Percentiles rank a stretch among this genome's conserved stretches.
Conservation (phyloP, 2,797 vertebrate species). For the Rousettus madagascariensis region DNA sequence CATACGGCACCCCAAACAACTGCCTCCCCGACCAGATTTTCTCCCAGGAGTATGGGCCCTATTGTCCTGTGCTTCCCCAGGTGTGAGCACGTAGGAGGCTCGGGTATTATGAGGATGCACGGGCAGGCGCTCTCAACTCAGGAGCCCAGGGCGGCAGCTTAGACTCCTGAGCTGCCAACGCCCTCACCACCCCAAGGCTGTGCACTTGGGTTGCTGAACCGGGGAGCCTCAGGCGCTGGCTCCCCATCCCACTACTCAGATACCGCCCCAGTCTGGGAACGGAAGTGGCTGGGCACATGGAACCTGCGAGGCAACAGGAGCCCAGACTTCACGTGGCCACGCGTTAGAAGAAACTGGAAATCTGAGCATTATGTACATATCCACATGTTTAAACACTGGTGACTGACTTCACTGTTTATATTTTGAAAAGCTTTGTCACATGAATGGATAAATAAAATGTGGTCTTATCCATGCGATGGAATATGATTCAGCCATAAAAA, state of each 20-base stretch:
- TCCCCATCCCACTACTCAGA: neutral
- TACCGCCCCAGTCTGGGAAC: neutral
- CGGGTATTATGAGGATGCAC: neutral
- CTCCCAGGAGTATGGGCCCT: neutral
- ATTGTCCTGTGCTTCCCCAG: neutral
- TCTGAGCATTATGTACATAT: neutral
- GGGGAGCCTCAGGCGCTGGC: neutral
- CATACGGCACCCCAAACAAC: neutral
- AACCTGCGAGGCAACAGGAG: neutral
- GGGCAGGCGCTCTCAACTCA: neutral
- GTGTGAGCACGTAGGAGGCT: neutral
- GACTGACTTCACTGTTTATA: neutral
- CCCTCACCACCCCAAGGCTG: neutral
- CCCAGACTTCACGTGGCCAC: fast-evolving
- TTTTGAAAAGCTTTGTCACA: conserved; percentile 15
- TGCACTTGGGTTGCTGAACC: neutral
- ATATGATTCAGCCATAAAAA: neutral
- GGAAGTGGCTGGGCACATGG: neutral
- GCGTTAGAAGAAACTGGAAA: neutral
- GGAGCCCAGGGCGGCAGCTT: neutral
- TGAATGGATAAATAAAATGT: neutral
- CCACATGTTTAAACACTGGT: neutral
- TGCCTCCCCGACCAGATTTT: neutral
- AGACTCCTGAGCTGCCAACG: neutral
- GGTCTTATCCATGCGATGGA: neutral